Evolutionary conservation across 2,113 vertebrate genomes (phyloP).

Genomic region (Lates calcarifer): DNA sequence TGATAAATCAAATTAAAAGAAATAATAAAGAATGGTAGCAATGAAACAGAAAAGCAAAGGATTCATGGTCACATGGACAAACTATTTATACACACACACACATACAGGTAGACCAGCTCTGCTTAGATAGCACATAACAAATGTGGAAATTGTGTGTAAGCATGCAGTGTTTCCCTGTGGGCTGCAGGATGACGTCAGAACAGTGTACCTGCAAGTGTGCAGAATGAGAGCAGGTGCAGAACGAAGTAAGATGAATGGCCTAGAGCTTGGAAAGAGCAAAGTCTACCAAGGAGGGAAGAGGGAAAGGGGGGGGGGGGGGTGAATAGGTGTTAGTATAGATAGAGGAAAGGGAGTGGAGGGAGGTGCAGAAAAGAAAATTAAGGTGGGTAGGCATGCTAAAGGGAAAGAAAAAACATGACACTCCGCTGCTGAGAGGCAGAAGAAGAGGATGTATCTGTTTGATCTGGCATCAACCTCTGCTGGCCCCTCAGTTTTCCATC

Average conservation of each 20-base stretch:
- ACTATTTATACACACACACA: neutral
- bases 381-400: neutral
- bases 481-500: too few species aligned
- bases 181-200: slow-evolving; percentile 16
- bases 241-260: slow-evolving; percentile 16
- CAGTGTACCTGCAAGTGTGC: slow-evolving; percentile 27
- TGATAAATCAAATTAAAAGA: too few species aligned
- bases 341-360: slow-evolving; percentile 19
- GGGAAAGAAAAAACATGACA: neutral
- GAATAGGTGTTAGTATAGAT: neutral
- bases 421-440: neutral
- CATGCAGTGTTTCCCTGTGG: slow-evolving; percentile 17
- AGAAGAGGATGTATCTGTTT: neutral
- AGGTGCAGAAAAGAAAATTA: slow-evolving; percentile 1
- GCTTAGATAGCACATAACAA: slow-evolving; percentile 31
- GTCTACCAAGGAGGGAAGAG: slow-evolving; percentile 17
- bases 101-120: neutral
- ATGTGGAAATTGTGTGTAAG: slow-evolving; percentile 10
- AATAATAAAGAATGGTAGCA: too few species aligned
- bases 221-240: slow-evolving; percentile 24
- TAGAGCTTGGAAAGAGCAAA: slow-evolving; percentile 16
- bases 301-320: neutral
- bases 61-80: neutral
- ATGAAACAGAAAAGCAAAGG: neutral
- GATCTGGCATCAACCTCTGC: too few species aligned